phyloP scores from a whole-genome alignment of 2,888 invertebrate species.

The Oegoconia quadripuncta region DNA sequence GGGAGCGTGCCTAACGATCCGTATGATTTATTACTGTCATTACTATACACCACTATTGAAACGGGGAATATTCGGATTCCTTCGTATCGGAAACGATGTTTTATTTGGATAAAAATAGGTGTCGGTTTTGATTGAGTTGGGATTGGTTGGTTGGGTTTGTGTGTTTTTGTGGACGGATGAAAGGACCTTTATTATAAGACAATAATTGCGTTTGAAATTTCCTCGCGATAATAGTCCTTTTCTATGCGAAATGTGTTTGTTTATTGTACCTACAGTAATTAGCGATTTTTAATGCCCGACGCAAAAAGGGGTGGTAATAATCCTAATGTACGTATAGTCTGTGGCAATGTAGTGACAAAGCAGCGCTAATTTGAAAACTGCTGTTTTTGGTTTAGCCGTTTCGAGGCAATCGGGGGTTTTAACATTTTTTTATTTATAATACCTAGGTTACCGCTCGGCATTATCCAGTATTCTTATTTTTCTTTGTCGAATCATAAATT shows the following conservation, averaged over 20 bases:
- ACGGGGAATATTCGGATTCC: conserved; percentile 47
- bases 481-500: too few relatives aligned
- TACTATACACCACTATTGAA: conserved; percentile 46
- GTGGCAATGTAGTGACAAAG: too few relatives aligned
- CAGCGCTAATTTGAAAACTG: too few relatives aligned
- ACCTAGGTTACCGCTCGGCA: too few relatives aligned
- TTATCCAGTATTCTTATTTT: too few relatives aligned
- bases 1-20: conserved; percentile 75
- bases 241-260: conserved; percentile 10
- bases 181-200: conserved; percentile 44
- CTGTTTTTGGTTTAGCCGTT: too few relatives aligned
- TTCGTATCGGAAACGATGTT: conserved; percentile 9
- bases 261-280: neutral
- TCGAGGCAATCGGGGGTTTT: too few relatives aligned
- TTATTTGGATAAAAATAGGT: neutral
- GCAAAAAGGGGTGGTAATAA: too few relatives aligned
- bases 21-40: conserved; percentile 79
- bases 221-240: conserved; percentile 42
- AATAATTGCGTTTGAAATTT: conserved; percentile 61
- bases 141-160: conserved; percentile 21
- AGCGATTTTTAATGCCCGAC: too few relatives aligned
- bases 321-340: too few relatives aligned
- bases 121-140: conserved; percentile 16
- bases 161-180: conserved; percentile 22
- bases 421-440: too few relatives aligned